These are phyloP conservation scores for Cuculus canorus DNA, from an alignment of 2,797 vertebrate genomes.

Conservation along the genomic window DNA sequence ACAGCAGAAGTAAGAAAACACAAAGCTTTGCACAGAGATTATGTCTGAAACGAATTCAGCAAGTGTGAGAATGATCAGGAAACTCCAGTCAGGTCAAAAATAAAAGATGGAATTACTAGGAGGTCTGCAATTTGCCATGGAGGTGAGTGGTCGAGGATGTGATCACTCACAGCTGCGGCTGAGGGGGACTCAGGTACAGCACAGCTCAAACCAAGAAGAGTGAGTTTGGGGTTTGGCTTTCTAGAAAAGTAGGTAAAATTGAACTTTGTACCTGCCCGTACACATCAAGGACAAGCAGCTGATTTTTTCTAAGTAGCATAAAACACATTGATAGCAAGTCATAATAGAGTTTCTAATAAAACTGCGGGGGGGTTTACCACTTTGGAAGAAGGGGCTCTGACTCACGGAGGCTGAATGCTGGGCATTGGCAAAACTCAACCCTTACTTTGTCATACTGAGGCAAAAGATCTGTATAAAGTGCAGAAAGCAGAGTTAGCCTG, in stretches of 20 bases:
- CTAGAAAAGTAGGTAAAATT: background rate
- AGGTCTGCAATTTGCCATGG: background rate
- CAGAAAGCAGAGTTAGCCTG: background rate
- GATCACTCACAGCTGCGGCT: background rate
- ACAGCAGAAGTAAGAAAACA: background rate
- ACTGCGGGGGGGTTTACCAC: background rate
- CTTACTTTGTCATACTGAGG: background rate
- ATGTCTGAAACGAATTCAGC: background rate
- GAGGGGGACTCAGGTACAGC: too few species aligned
- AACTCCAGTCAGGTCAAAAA: background rate
- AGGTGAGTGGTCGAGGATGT: background rate
- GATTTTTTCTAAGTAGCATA: background rate
- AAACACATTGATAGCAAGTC: background rate
- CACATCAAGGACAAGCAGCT: background rate
- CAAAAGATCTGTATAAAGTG: background rate
- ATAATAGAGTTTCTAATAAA: background rate
- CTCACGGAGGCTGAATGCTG: too few species aligned
- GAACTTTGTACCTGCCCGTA: background rate
- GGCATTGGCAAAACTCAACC: fast-evolving
- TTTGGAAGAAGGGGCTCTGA: background rate
- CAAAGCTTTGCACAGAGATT: background rate
- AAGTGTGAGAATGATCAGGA: background rate
- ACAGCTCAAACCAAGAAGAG: background rate
- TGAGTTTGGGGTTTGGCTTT: background rate
- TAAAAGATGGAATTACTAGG: background rate